Base-by-base conservation (phyloP, 2,113 vertebrate species). In the Sander lucioperca region DNA sequence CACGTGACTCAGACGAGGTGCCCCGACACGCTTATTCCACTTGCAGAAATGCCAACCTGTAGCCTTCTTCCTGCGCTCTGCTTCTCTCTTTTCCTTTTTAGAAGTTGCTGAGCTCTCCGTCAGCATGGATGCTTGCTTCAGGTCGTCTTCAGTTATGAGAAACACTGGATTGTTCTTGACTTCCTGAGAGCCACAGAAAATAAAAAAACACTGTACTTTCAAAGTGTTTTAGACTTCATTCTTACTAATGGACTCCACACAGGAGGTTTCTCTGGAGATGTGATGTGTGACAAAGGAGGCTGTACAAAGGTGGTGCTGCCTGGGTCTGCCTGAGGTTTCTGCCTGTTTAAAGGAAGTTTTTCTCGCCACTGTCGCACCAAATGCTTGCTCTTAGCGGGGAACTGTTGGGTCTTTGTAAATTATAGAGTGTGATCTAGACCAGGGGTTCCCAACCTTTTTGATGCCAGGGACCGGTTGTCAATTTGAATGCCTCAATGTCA, bases 31-130 rank as follows among this genome's bases (percentile, higher is more conserved):
- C 39, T 43, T 43, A 43, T 43, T 43, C 39, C 39, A 43, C 9
- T 11, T 43, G 10, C 10, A 43, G 39, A 43, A 43, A 43, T 11
- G 39, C 39, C 78, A 74, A 99, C 98, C 98, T 95, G 96, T 59
- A 57, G 96, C 93, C 82, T 97, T 99, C 80, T 97, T 98, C 90
- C 94, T 95, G 84, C 97, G 96, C 47, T 99, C 95, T 0, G 87
- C 96, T 87, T 99, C 98, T 85, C 96, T 97, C 94, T 95, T 99
- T 48, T 99, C 98, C 88, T 97, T 99, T 89, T 95, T 99, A 64
- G 91, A 95, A 53, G 86, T 77, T 5, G 85, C 91, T 1, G 85
- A 76, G 74, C 74, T 95, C 81, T 99, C 97, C 1, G 93, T 86
- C 86, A 94, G 23, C 53, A 80, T 8, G 39, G 96, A 89, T 1